Percentiles rank a stretch among this genome's conserved stretches.
phyloP scores from a whole-genome alignment of 2,888 invertebrate species.

The Dynastes tityus region DNA sequence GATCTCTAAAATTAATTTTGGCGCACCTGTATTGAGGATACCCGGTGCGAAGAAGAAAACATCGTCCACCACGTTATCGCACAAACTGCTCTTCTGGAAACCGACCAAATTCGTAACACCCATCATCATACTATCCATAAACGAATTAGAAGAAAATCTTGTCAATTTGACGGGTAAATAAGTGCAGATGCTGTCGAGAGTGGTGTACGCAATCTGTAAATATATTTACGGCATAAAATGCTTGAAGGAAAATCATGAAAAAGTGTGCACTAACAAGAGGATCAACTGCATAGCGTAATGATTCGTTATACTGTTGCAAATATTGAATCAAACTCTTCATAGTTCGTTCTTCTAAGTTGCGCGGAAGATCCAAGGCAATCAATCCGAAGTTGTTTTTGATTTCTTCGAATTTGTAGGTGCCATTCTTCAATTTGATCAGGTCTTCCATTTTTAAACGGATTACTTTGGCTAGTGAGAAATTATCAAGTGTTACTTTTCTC shows the following conservation, averaged over 20 bases:
- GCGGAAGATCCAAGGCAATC: neutral
- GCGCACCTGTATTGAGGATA: slow-evolving; percentile 19
- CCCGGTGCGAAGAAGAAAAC: slow-evolving; percentile 30
- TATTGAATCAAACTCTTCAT: slow-evolving; percentile 27
- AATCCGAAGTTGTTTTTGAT: slow-evolving; percentile 35
- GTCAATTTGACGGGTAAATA: slow-evolving; percentile 6
- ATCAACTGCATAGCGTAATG: slow-evolving; percentile 34
- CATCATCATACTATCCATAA: slow-evolving; percentile 28
- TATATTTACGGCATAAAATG: neutral
- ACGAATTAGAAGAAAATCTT: neutral
- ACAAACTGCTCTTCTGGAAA: slow-evolving; percentile 22
- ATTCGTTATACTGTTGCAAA: slow-evolving; percentile 19
- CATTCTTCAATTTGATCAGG: slow-evolving; percentile 20
- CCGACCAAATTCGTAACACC: slow-evolving; percentile 31
- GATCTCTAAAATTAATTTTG: neutral
- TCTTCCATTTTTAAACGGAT: slow-evolving; percentile 20
- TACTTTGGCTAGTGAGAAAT: slow-evolving; percentile 24
- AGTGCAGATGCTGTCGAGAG: neutral
- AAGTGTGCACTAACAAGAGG: slow-evolving; percentile 4
- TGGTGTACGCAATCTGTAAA: slow-evolving; percentile 18
- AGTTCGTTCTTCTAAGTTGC: slow-evolving; percentile 1
- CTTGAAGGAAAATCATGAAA: too few species aligned
- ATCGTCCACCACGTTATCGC: slow-evolving; percentile 18
- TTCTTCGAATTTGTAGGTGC: slow-evolving; percentile 25
- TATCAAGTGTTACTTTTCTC: slow-evolving; percentile 23